These are phyloP conservation scores for Andrena fulva DNA, from an alignment of 2,888 invertebrate genomes.

Conservation along the genomic window DNA sequence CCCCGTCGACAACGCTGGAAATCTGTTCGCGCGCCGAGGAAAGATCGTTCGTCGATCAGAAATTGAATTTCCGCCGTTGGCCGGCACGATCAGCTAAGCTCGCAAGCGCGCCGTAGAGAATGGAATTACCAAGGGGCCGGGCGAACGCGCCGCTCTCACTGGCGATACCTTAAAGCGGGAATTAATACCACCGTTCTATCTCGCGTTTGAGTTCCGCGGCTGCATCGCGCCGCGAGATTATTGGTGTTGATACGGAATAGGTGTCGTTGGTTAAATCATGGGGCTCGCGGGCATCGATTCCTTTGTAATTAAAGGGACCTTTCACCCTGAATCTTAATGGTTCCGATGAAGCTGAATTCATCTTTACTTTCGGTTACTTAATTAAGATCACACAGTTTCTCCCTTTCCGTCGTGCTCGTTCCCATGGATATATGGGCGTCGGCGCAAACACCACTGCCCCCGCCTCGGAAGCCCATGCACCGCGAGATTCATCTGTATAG, in stretches of 20 bases:
- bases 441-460: background rate
- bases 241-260: conserved; percentile 6
- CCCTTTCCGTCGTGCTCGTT: conserved; percentile 2
- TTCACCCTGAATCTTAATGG: background rate
- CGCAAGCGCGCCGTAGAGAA: conserved; percentile 6
- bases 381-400: conserved; percentile 27
- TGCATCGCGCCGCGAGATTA: background rate
- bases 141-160: background rate
- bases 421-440: background rate
- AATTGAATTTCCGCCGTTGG: conserved; percentile 43
- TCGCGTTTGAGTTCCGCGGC: background rate
- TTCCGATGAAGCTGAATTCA: background rate
- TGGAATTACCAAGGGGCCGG: conserved; percentile 30
- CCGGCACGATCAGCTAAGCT: conserved; percentile 2
- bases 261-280: conserved; percentile 3
- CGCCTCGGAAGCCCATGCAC: background rate
- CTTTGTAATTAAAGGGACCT: background rate
- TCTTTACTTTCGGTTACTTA: conserved; percentile 26
- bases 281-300: background rate
- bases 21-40: conserved; percentile 42
- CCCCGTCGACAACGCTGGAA: background rate
- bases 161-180: conserved; percentile 14
- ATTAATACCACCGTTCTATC: conserved; percentile 1
- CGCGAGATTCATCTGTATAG: conserved; percentile 18
- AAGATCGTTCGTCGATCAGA: conserved; percentile 33